Percentiles rank a stretch among this genome's conserved stretches.
phyloP scores from a whole-genome alignment of 2,888 invertebrate genomes.

The Drosophila peninsularis region DNA sequence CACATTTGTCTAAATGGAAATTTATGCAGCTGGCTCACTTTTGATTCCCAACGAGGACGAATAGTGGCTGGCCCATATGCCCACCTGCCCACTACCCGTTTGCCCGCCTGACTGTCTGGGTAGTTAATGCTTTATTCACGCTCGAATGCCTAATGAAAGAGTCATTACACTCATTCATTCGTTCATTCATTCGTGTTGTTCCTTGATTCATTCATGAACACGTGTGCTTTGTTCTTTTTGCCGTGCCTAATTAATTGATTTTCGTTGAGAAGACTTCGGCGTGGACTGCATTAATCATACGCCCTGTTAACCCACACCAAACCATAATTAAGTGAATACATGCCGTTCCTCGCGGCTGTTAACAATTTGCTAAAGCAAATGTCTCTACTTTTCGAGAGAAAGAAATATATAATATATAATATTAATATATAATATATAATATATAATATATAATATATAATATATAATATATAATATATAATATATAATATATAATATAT shows the following conservation, averaged over 20 bases:
- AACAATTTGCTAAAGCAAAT: no score
- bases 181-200: conserved; percentile 47
- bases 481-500: background rate
- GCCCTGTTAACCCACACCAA: conserved; percentile 40
- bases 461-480: no score
- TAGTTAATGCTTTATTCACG: conserved; percentile 68
- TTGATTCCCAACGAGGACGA: conserved; percentile 18
- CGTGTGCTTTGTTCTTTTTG: conserved; percentile 34
- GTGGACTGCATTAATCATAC: conserved; percentile 64
- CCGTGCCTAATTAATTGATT: conserved; percentile 68
- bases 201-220: conserved; percentile 57
- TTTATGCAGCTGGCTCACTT: conserved; percentile 58
- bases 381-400: no score
- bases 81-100: background rate
- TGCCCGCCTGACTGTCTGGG: conserved; percentile 3
- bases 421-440: no score
- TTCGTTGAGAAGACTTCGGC: conserved; percentile 33
- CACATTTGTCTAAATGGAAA: conserved; percentile 76
- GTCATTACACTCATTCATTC: conserved; percentile 66
- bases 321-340: conserved; percentile 3
- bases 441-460: no score
- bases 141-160: conserved; percentile 64
- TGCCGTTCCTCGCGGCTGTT: conserved; percentile 3
- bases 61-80: background rate
- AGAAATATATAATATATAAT: no score